Conservation (phyloP, 2,113 vertebrate genomes). For the Triplophysa tibetana region DNA sequence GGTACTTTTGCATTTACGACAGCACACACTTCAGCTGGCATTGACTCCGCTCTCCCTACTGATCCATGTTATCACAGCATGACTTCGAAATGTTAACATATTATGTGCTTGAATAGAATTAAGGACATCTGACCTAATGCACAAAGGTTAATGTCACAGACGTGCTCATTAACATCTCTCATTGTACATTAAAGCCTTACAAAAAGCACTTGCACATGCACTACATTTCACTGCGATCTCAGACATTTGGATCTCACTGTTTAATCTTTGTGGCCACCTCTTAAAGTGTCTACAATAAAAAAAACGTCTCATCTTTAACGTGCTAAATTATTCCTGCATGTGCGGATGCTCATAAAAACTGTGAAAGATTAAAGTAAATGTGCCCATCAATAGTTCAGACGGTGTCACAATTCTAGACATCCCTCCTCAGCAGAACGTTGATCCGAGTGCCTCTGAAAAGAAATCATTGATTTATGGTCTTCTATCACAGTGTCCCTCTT, state of each 20-base stretch:
- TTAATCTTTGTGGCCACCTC: neutral
- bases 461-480: conserved; percentile 56
- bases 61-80: too few relatives aligned
- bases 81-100: too few relatives aligned
- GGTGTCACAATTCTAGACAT: conserved; percentile 26
- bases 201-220: too few relatives aligned
- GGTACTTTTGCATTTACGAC: neutral
- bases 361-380: conserved; percentile 1
- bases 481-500: conserved; percentile 48
- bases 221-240: neutral
- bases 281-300: neutral
- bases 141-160: too few relatives aligned
- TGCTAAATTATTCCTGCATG: neutral
- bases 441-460: conserved; percentile 44
- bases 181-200: too few relatives aligned
- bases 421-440: conserved; percentile 4
- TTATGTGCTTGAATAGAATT: too few relatives aligned
- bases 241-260: too few relatives aligned
- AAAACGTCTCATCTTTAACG: neutral
- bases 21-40: too few relatives aligned
- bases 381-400: conserved; percentile 39
- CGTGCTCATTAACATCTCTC: too few relatives aligned
- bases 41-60: too few relatives aligned
- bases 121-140: too few relatives aligned
- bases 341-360: neutral